Base-by-base conservation (phyloP, 2,888 invertebrate genomes). In the Arctia plantaginis region DNA sequence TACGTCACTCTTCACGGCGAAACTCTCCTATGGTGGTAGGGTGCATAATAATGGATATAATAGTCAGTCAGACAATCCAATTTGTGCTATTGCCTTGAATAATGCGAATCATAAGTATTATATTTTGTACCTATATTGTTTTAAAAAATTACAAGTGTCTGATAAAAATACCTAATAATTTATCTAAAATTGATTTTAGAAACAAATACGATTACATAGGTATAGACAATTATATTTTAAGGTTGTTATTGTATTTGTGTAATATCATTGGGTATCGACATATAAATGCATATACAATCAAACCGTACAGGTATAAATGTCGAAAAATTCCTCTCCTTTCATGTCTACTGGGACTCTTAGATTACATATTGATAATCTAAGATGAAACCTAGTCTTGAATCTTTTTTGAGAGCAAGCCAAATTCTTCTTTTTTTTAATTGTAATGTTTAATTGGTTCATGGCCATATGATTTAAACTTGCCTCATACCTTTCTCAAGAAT, bases 1-100 rank as follows among this genome's bases (percentile, higher is more conserved):
- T 78, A 88, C 92, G 91, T 90, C 91, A 92, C 87, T 84, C 80
- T 81, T 82, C 82, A 80, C 79, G 62, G 73, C 44, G 76, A 78
- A 78, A 68, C 84, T 82, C 79, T 82, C 74, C 68, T 77, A 71
- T 77, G 77, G 81, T 80, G 79, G 88, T 87, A 89, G 87, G 87
- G 88, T 87, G 87, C 85, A 87, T 87, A 86, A 79, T 77, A 82
- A 82, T 82, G 33, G 44, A 64, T 75, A 71, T 80, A 79, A 85
- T 81, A 72, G 71, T 75, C 71, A 72, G 71, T 75, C 71, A 78
- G 78, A 69, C 55, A 73, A 84, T 68, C 72, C 74, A 75, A n/a
- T 68, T 75, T 65, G 74, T 68, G 72, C 66, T 76, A 59, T 65
- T 73, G n/a, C 72, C 55, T 72, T 82, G 66, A 69, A 75, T 72